Conservation (phyloP, 2,888 invertebrate species). For the Volucella inanis region DNA sequence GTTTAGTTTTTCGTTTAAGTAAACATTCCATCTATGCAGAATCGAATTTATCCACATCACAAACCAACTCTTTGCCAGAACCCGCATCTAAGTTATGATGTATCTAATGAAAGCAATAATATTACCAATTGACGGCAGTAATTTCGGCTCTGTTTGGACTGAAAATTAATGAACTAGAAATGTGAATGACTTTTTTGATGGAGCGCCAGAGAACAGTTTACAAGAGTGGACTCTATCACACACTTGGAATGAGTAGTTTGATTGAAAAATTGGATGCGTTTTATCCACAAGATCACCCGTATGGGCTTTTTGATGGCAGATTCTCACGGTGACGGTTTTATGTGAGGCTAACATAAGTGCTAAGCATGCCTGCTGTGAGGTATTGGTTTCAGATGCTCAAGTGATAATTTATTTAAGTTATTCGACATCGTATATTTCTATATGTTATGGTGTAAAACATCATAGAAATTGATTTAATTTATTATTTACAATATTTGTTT, state of each 20-base stretch:
- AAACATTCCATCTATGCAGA: conserved; percentile 32
- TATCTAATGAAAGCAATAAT: conserved; percentile 51
- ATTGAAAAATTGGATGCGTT: conserved; percentile 53
- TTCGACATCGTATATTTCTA: neutral
- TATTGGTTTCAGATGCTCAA: conserved; percentile 28
- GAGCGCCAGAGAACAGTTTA: conserved; percentile 8
- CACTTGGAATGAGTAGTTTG: conserved; percentile 20
- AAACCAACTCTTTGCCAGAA: neutral
- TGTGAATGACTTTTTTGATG: conserved; percentile 37
- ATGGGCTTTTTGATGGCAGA: conserved; percentile 31
- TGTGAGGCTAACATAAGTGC: neutral
- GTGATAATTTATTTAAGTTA: conserved; percentile 40
- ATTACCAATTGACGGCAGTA: conserved; percentile 55
- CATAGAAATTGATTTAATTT: neutral
- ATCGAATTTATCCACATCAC: conserved; percentile 31
- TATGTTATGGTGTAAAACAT: neutral
- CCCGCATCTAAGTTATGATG: conserved; percentile 55
- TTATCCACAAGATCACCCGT: conserved; percentile 1
- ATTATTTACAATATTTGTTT: too few relatives aligned
- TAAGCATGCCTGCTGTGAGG: conserved; percentile 34
- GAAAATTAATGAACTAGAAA: conserved; percentile 52
- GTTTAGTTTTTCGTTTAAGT: conserved; percentile 38
- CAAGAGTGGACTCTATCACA: conserved; percentile 19
- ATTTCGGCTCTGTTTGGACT: conserved; percentile 47
- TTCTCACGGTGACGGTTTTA: conserved; percentile 44